A percentile compares a stretch with the other conserved stretches of the same genome.
phyloP scores from a whole-genome alignment of 2,797 vertebrate genomes.

The Cebuella pygmaea region DNA sequence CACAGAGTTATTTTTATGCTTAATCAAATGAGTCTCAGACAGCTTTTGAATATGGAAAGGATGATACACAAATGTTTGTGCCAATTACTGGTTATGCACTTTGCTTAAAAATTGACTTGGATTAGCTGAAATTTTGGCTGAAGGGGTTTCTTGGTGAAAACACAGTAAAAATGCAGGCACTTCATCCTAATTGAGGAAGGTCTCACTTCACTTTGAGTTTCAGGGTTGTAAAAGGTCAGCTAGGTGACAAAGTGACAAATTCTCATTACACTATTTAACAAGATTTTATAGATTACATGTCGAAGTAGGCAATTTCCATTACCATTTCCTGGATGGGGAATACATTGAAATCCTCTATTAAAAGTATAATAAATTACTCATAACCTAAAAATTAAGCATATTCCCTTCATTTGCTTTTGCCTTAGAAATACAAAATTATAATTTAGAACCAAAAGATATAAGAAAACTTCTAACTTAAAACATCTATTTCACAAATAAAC shows the following conservation, averaged over 20 bases:
- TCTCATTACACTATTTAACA: slow-evolving; percentile 55
- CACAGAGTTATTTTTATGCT: slow-evolving; percentile 73
- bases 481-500: slow-evolving; percentile 1
- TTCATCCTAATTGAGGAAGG: not conserved
- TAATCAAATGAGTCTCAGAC: slow-evolving; percentile 76
- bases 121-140: slow-evolving; percentile 34
- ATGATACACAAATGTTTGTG: slow-evolving; percentile 70
- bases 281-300: slow-evolving; percentile 62
- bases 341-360: slow-evolving; percentile 57
- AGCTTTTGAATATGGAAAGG: slow-evolving; percentile 78
- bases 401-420: slow-evolving; percentile 35
- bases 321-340: slow-evolving; percentile 54
- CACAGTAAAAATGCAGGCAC: slow-evolving; percentile 48
- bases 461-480: not conserved
- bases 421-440: slow-evolving; percentile 18
- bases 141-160: slow-evolving; percentile 43
- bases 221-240: slow-evolving; percentile 64
- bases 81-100: slow-evolving; percentile 73
- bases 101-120: slow-evolving; percentile 73
- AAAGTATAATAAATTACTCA: slow-evolving; percentile 56
- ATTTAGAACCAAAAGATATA: not conserved
- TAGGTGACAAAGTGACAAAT: slow-evolving; percentile 73
- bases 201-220: slow-evolving; percentile 34
- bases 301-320: slow-evolving; percentile 62
- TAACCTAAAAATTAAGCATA: slow-evolving; percentile 54